A percentile compares a stretch with the other conserved stretches of the same genome.
Conservation (phyloP, 35 echinoderm and acorn worm genomes). For the Ptychodera flava region DNA sequence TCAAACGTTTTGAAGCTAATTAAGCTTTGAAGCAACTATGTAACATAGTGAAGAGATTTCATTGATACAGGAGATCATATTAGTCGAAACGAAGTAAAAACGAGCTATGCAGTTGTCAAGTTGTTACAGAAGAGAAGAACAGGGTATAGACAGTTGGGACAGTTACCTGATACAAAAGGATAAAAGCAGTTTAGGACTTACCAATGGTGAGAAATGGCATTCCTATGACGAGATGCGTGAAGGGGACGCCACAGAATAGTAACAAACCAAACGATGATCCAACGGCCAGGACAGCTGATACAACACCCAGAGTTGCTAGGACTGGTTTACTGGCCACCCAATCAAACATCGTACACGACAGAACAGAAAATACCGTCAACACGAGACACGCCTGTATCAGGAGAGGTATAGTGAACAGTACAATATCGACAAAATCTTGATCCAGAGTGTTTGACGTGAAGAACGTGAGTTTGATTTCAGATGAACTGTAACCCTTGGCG, state of each 20-base stretch:
- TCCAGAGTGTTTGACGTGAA: neutral
- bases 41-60: too few relatives aligned
- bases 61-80: too few relatives aligned
- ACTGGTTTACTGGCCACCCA: conserved; percentile 47
- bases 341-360: conserved; percentile 48
- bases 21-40: too few relatives aligned
- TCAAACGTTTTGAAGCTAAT: too few relatives aligned
- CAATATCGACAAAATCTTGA: neutral
- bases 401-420: conserved; percentile 2
- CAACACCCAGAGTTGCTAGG: conserved; percentile 30
- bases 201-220: conserved; percentile 56
- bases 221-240: conserved; percentile 42
- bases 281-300: conserved; percentile 46
- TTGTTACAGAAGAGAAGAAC: too few relatives aligned
- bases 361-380: conserved; percentile 38
- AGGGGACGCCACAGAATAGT: conserved; percentile 42
- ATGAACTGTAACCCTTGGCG: neutral
- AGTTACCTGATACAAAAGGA: too few relatives aligned
- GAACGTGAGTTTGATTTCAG: neutral
- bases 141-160: too few relatives aligned
- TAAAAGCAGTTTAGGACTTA: too few relatives aligned
- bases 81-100: too few relatives aligned
- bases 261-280: conserved; percentile 44
- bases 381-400: conserved; percentile 26
- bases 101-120: too few relatives aligned